Conservation (phyloP, 2,113 vertebrate genomes). For the Sisor rabdophorus region DNA sequence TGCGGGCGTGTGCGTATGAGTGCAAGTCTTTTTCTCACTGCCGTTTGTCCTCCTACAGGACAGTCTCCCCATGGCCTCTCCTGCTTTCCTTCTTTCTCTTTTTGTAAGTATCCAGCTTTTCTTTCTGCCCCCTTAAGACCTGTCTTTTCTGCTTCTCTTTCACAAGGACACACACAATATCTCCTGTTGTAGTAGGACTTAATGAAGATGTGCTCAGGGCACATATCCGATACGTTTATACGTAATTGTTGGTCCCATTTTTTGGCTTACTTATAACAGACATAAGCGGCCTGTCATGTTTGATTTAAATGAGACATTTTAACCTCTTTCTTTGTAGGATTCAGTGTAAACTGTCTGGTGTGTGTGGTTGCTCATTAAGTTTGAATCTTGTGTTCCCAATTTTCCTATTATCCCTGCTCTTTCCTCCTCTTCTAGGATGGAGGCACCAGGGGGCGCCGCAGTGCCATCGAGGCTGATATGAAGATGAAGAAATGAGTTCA, state of each 20-base stretch:
- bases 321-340: background rate
- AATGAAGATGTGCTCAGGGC: background rate
- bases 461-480: conserved; percentile 97
- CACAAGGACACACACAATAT: conserved; percentile 16
- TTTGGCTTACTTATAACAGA: background rate
- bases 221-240: background rate
- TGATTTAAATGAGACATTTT: background rate
- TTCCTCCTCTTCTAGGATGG: conserved; percentile 73
- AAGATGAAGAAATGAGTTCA: conserved; percentile 97
- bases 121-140: conserved; percentile 31
- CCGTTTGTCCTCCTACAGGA: conserved; percentile 99
- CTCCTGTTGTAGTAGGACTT: background rate
- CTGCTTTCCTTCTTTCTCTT: conserved; percentile 99
- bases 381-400: conserved; percentile 3
- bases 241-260: background rate
- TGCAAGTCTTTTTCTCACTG: conserved; percentile 68
- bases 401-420: background rate
- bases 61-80: conserved; percentile 99
- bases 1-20: conserved; percentile 46
- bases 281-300: background rate
- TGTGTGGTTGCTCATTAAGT: conserved; percentile 29
- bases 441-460: conserved; percentile 95
- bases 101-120: conserved; percentile 96
- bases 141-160: conserved; percentile 28
- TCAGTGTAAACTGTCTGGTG: conserved; percentile 33